Conservation (phyloP, 2,113 vertebrate genomes). For the Lophura nycthemera region DNA sequence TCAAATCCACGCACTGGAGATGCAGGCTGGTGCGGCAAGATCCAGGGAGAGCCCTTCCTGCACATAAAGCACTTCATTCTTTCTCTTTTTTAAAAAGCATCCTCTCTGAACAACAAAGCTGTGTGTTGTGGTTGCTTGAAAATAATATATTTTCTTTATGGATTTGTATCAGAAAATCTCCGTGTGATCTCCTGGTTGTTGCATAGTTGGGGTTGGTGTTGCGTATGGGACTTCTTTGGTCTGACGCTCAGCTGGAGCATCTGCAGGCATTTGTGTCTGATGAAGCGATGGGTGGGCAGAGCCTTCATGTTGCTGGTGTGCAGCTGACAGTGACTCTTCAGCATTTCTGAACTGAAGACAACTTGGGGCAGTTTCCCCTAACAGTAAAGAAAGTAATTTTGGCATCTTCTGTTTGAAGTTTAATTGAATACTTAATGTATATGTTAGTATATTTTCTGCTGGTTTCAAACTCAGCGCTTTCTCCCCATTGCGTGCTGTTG, state of each 20-base stretch:
- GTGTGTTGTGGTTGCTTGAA: neutral
- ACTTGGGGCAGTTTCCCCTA: neutral
- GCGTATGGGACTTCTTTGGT: neutral
- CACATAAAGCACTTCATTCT: neutral
- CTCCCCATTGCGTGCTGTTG: neutral
- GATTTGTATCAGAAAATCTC: constrained; percentile 9
- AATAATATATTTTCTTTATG: neutral
- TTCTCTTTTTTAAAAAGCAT: neutral
- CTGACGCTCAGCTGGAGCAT: neutral
- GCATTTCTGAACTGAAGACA: constrained; percentile 2
- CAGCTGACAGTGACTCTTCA: neutral
- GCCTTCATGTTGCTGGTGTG: neutral
- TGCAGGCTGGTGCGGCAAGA: neutral
- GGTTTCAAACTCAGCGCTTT: neutral
- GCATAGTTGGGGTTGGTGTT: neutral
- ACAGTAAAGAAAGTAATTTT: neutral
- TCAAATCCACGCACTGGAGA: neutral
- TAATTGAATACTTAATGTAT: neutral
- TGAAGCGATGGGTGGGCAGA: neutral
- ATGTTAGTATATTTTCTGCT: neutral
- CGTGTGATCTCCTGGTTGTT: neutral
- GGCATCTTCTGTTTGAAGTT: neutral
- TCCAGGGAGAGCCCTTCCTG: neutral
- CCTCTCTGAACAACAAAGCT: neutral
- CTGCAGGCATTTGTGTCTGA: neutral